Conservation (phyloP, 2,113 vertebrate genomes). For the Hippoglossus stenolepis region DNA sequence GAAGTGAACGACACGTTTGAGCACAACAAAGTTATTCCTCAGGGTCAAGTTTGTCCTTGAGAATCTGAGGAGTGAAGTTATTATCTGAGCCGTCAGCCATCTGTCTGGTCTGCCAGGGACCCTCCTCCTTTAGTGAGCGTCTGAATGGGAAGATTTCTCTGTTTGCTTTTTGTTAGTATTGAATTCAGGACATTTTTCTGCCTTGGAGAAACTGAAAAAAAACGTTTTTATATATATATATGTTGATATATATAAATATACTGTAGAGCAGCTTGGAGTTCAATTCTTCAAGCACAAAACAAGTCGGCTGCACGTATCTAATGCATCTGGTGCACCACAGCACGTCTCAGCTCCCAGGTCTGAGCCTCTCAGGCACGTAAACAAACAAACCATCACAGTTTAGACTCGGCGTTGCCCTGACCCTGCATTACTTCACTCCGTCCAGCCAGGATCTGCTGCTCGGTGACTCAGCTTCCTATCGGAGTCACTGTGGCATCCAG, state of each 20-base stretch:
- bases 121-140: no score
- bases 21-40: neutral
- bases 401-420: slow-evolving; percentile 41
- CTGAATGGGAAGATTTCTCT: no score
- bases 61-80: neutral
- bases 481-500: slow-evolving; percentile 70
- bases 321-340: neutral
- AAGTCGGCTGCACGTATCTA: slow-evolving; percentile 8
- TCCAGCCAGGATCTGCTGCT: slow-evolving; percentile 56
- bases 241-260: no score
- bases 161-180: no score
- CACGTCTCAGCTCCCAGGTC: slow-evolving; percentile 29
- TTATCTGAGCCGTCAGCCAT: no score
- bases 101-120: no score
- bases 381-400: slow-evolving; percentile 50
- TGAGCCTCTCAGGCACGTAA: slow-evolving; percentile 33
- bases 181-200: no score
- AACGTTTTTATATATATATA: no score
- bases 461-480: slow-evolving; percentile 73
- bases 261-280: neutral
- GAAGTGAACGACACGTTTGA: neutral
- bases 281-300: slow-evolving; percentile 6
- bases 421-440: slow-evolving; percentile 43
- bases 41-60: neutral
- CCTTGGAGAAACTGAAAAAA: neutral